These are phyloP conservation scores for Streptopelia turtur DNA, from an alignment of 2,797 vertebrate species.

Conservation along the genomic window DNA sequence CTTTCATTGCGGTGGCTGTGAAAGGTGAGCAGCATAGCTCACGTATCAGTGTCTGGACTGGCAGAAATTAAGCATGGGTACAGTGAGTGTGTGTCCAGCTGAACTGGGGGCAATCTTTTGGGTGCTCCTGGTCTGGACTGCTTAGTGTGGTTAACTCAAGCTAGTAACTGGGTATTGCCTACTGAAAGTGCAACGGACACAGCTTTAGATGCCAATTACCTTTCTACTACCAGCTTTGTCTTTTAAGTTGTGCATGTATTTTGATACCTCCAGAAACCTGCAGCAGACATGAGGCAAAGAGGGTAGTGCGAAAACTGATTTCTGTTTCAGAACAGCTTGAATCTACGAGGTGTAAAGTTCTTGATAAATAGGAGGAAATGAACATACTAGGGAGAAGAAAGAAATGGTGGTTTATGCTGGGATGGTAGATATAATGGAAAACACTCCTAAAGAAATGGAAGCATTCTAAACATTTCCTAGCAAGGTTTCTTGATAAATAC, in stretches of 20 bases:
- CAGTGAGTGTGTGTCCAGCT: accelerated
- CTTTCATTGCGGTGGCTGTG: background rate
- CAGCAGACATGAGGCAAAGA: background rate
- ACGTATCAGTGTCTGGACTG: background rate
- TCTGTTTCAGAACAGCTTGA: conserved; percentile 55
- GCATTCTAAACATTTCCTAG: background rate
- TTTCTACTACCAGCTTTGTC: background rate
- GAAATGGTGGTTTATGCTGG: conserved; percentile 61
- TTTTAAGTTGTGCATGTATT: background rate
- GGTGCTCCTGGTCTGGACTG: background rate
- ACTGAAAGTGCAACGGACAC: background rate
- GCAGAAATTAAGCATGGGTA: background rate
- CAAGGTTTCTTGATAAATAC: background rate
- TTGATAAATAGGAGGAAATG: conserved; percentile 75
- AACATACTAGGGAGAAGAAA: conserved; percentile 75
- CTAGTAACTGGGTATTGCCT: background rate
- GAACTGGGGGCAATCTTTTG: background rate
- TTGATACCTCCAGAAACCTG: conserved; percentile 41
- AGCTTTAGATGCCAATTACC: background rate
- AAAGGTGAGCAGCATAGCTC: background rate
- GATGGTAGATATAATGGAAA: conserved; percentile 43
- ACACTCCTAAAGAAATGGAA: conserved; percentile 68
- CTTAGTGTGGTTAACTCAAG: background rate
- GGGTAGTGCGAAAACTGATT: background rate
- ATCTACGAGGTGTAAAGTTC: conserved; percentile 73